These are phyloP conservation scores for Laticauda laticaudata DNA, from an alignment of 2,113 vertebrate species.

Conservation along the genomic window DNA sequence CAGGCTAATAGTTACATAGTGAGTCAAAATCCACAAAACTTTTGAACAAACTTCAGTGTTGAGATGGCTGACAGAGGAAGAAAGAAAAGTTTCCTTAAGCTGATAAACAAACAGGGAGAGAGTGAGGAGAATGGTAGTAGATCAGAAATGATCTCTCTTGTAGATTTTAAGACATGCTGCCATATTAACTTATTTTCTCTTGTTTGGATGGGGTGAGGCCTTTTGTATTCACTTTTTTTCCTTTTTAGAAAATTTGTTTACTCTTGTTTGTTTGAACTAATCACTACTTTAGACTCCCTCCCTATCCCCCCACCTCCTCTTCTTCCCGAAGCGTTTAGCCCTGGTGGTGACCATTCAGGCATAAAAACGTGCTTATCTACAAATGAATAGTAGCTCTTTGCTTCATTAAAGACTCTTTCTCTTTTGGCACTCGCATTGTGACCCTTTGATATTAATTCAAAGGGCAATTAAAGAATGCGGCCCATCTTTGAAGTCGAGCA, in stretches of 20 bases:
- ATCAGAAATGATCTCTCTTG: constrained; percentile 11
- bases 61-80: not conserved
- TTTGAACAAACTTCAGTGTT: not conserved
- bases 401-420: constrained; percentile 99
- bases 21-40: not conserved
- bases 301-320: constrained; percentile 56
- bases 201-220: constrained; percentile 33
- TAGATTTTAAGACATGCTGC: constrained; percentile 31
- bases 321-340: constrained; percentile 67
- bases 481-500: constrained; percentile 98
- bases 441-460: constrained; percentile 99
- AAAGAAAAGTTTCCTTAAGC: not conserved
- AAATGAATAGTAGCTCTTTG: constrained; percentile 98
- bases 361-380: constrained; percentile 98
- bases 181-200: constrained; percentile 66
- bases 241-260: constrained; percentile 71
- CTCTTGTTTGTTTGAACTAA: constrained; percentile 83
- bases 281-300: constrained; percentile 67
- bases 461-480: constrained; percentile 99
- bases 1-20: not conserved
- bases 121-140: not conserved
- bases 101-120: constrained; percentile 3
- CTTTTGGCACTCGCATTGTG: constrained; percentile 98
- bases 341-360: constrained; percentile 76
- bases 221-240: constrained; percentile 49